Conservation (phyloP, 2,888 invertebrate genomes). For the Epistrophe grossulariae region DNA sequence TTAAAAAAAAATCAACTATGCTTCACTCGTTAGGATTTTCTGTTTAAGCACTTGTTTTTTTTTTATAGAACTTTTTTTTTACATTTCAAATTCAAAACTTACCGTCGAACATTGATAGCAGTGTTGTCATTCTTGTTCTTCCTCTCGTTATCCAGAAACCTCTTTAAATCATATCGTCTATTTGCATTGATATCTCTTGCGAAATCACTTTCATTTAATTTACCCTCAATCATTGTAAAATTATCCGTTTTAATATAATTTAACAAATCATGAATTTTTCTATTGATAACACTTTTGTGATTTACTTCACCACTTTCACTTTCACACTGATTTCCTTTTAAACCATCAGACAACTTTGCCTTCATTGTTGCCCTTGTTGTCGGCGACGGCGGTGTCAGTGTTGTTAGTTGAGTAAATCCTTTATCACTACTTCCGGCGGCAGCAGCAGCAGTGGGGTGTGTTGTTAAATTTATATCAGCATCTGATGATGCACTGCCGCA, state of each 20-base stretch:
- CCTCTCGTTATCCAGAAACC: slow-evolving; percentile 15
- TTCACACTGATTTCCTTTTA: slow-evolving; percentile 52
- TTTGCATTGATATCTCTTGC: slow-evolving; percentile 48
- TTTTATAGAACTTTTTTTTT: no score
- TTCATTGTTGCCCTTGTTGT: slow-evolving; percentile 19
- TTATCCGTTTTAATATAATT: slow-evolving; percentile 59
- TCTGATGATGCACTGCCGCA: slow-evolving; percentile 65
- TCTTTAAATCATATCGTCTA: slow-evolving; percentile 30
- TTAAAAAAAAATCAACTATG: no score
- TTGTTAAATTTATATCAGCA: slow-evolving; percentile 50
- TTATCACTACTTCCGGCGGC: slow-evolving; percentile 36
- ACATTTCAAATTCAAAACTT: no score
- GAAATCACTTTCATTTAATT: slow-evolving; percentile 44
- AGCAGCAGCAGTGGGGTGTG: not conserved
- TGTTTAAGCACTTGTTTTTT: no score
- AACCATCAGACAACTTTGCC: slow-evolving; percentile 28
- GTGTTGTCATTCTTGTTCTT: not conserved
- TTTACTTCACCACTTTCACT: slow-evolving; percentile 58
- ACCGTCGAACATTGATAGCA: slow-evolving; percentile 15
- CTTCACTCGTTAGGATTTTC: no score
- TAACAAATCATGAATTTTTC: slow-evolving; percentile 67
- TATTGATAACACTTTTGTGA: slow-evolving; percentile 55
- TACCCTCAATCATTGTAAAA: slow-evolving; percentile 43
- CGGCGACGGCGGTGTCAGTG: slow-evolving; percentile 5
- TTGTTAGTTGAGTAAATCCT: slow-evolving; percentile 53